Evolutionary conservation across 2,888 invertebrate species (phyloP), one percentile per base, ranked within the genome.

Genomic region (Rhagonycha fulva): DNA sequence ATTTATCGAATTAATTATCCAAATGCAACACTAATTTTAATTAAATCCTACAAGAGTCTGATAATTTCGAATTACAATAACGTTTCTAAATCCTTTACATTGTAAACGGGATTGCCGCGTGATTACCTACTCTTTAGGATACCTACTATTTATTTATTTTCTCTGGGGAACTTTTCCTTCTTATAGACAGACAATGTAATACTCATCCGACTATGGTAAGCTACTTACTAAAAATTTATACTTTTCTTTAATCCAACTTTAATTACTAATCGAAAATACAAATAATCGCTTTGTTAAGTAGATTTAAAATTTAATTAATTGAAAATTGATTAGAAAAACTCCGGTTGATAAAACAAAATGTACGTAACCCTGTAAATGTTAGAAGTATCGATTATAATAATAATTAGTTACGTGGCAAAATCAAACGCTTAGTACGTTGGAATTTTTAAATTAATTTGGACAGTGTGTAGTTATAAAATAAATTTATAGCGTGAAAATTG

Each of bases 151-250:
- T 47, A 47, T 47, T 47, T 70, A 62, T 76, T 68, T 70, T 71
- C 76, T 74, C 76, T 70, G 47, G 76, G 76, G 76, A 76, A 71
- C 70, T 47, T 76, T 76, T 70, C 71, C 73, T 70, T 76, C 73
- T 76, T 73, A 76, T 76, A 73, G 76, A 76, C 73, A 73, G 72
- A 73, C 76, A 76, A 76, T 71, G 73, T 76, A 76, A 71, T 70
- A 72, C 76, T 72, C 66, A 67, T 75, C 70, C 72, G n/a, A 47
- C 47, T 47, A 30, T 30, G 61, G 75, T 69, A 71, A 75, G 28
- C 75, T 72, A 72, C 75, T 72, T 76, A 75, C 63, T 67, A 67
- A 67, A 62, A 61, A 67, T 63, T 66, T 66, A 32, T 62, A 66
- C 47, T n/a, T 47, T 47, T 47, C 32, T 30, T 69, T 32, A 30